Conservation (phyloP, 2,113 vertebrate genomes). For the Saccopteryx leptura region DNA sequence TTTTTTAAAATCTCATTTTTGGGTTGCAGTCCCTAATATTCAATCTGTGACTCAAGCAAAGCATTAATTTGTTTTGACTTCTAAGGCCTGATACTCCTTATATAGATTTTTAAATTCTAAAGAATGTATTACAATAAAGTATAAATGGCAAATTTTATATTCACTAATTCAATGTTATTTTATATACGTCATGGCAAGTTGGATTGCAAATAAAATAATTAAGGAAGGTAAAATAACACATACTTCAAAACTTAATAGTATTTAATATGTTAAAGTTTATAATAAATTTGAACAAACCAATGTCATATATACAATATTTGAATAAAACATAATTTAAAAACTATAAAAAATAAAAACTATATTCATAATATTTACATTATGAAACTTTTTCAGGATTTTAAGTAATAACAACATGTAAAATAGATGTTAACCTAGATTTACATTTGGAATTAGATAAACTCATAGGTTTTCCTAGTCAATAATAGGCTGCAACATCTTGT, state of each 20-base stretch:
- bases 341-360: conserved; percentile 23
- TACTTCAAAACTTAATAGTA: conserved; percentile 13
- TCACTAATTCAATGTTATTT: conserved; percentile 39
- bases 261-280: conserved; percentile 16
- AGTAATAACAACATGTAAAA: conserved; percentile 37
- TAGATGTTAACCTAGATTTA: neutral
- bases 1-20: neutral
- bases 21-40: neutral
- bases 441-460: conserved; percentile 13
- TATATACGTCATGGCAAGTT: conserved; percentile 43
- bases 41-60: neutral
- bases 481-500: neutral
- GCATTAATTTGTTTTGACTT: neutral
- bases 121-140: conserved; percentile 9
- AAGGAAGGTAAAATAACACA: conserved; percentile 37
- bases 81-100: neutral
- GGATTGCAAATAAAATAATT: conserved; percentile 47
- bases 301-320: neutral
- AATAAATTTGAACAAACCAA: conserved; percentile 19
- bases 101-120: neutral
- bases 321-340: conserved; percentile 35
- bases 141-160: neutral
- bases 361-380: neutral
- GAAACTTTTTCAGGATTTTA: conserved; percentile 30
- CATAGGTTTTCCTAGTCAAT: neutral